Evolutionary conservation across 2,797 vertebrate species (phyloP), one percentile per base, ranked within the genome.

Genomic region (Melanotaenia nigrans): DNA sequence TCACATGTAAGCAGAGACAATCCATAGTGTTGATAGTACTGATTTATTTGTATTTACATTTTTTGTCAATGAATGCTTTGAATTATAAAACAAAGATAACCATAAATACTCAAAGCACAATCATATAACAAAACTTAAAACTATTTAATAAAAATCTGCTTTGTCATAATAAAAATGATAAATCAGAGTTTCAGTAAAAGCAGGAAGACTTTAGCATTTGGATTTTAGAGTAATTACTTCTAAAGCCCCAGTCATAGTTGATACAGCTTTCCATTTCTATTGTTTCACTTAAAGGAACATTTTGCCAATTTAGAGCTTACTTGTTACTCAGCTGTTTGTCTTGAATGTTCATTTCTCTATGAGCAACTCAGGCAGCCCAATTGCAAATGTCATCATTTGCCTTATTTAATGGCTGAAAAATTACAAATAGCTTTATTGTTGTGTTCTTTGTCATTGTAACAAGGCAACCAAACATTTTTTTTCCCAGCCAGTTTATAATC

Each of bases 31-130:
- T 86, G 36, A 80, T 61, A 75, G 63, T 67, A 79, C 62, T 81
- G 55, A 80, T 91, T 90, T 92, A 92, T 90, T 92, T 64, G 63
- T 56, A 73, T 82, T 84, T 73, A 33, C 57, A 66, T 14, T 42
- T 61, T 68, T 79, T 72, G 18, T 83, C 53, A 73, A 42, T 79
- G 49, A 69, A 63, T 68, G 71, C 45, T 81, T 84, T 80, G 73
- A 70, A 71, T 86, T 80, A 79, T 61, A 89, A 88, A 88, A 83
- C 54, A 84, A 20, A 77, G 77, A 65, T 68, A 84, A 67, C 55
- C 38, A 82, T 72, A 78, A 78, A 85, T 78, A 85, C 20, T 63
- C 57, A 67, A 75, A 75, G 80, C n/a, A 79, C 57, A 74, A 61
- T 67, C 55, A 45, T 68, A 63, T 24, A 70, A 86, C 58, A 79